Percentiles rank a stretch among this genome's conserved stretches.
Evolutionary conservation across 2,888 invertebrate genomes (phyloP).

Genomic region (Mongoloraphidia duomilia): DNA sequence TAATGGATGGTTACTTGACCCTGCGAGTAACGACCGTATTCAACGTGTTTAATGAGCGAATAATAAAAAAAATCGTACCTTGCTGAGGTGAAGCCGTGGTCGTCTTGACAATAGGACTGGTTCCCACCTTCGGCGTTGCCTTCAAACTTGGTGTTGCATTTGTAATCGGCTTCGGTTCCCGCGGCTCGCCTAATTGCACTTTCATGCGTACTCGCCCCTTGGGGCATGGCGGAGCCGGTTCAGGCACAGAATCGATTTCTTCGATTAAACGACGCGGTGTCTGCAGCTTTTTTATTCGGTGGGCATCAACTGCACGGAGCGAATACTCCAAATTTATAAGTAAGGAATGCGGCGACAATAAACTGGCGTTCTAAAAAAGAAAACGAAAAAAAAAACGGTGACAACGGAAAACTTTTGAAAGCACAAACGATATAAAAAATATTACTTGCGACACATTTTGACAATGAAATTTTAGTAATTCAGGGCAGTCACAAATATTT

Average conservation of each 20-base stretch:
- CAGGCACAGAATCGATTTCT: conserved; percentile 45
- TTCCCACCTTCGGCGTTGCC: no score
- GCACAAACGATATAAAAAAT: no score
- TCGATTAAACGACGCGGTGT: conserved; percentile 56
- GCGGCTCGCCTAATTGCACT: conserved; percentile 31
- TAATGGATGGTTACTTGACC: no score
- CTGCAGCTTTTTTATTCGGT: conserved; percentile 61
- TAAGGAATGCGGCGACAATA: conserved; percentile 46
- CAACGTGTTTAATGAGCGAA: no score
- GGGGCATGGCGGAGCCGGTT: conserved; percentile 46
- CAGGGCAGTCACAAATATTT: no score
- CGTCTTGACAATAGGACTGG: no score
- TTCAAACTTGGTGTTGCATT: no score
- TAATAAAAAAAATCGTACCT: no score
- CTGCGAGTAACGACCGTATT: no score
- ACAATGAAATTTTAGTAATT: no score
- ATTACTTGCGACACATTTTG: no score
- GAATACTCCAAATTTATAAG: conserved; percentile 50
- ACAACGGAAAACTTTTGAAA: not conserved
- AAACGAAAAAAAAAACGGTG: conserved; percentile 12
- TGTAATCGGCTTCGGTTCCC: conserved; percentile 9
- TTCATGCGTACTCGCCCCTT: conserved; percentile 49
- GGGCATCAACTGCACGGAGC: conserved; percentile 70
- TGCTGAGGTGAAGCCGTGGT: no score
- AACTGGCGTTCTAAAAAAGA: conserved; percentile 44